Evolutionary conservation across 2,888 invertebrate species (phyloP).

Genomic region (Sinohyriopsis cumingii): DNA sequence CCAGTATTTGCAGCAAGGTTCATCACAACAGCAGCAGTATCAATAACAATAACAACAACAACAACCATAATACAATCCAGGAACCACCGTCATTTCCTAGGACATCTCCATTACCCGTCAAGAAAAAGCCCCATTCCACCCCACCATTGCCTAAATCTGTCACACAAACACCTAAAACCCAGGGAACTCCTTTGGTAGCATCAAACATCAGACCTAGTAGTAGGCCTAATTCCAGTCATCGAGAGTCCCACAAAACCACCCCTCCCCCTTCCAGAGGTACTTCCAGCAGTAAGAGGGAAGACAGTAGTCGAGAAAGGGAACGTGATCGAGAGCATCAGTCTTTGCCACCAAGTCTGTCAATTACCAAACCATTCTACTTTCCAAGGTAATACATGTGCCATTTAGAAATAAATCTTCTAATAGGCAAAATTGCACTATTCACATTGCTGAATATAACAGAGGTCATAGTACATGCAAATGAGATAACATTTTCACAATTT

Average conservation of each 20-base stretch:
- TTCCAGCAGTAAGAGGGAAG: slow-evolving; percentile 19
- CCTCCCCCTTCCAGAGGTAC: slow-evolving; percentile 23
- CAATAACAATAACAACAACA: slow-evolving; percentile 1
- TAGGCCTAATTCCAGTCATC: slow-evolving; percentile 2
- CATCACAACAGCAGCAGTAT: slow-evolving; percentile 1
- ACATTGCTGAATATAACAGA: too few relatives aligned
- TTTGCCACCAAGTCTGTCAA: slow-evolving; percentile 39
- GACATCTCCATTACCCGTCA: slow-evolving; percentile 18
- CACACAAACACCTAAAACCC: slow-evolving; percentile 3
- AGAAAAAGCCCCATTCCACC: slow-evolving; percentile 8
- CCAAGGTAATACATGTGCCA: slow-evolving; percentile 8
- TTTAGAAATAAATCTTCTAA: too few relatives aligned
- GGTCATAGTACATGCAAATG: too few relatives aligned
- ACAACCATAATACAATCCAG: background rate
- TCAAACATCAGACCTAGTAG: too few relatives aligned
- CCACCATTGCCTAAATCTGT: slow-evolving; percentile 20
- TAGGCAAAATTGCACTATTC: too few relatives aligned
- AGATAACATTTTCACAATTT: too few relatives aligned
- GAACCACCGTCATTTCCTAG: slow-evolving; percentile 16
- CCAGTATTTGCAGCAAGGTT: background rate
- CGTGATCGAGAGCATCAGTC: slow-evolving; percentile 30
- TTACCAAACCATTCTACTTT: slow-evolving; percentile 39
- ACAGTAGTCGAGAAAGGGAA: slow-evolving; percentile 23
- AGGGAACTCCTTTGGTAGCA: slow-evolving; percentile 4
- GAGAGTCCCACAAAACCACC: slow-evolving; percentile 25